Conservation (phyloP, 2,797 vertebrate species). For the Siniperca obscura region DNA sequence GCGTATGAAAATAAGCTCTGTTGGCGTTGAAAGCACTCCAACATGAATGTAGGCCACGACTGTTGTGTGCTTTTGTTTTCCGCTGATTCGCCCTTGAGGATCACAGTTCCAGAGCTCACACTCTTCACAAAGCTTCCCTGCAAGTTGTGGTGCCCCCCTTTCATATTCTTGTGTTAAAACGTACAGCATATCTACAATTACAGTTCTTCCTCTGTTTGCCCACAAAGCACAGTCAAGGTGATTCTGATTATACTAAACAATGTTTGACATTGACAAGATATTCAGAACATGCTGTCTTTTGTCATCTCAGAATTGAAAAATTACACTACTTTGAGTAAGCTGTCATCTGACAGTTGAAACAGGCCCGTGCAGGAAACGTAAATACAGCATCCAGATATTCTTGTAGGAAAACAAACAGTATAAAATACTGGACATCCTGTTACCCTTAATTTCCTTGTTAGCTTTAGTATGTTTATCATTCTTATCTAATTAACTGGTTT, state of each 20-base stretch:
- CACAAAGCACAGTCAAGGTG: conserved; percentile 75
- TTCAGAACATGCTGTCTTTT: conserved; percentile 60
- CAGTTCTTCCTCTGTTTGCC: conserved; percentile 71
- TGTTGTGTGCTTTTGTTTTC: conserved; percentile 82
- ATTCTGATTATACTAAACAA: conserved; percentile 74
- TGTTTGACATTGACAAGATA: conserved; percentile 73
- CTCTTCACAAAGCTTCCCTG: conserved; percentile 77
- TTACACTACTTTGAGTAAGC: conserved; percentile 56
- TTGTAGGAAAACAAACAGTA: conserved; percentile 23
- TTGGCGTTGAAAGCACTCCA: conserved; percentile 83
- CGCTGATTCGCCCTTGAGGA: conserved; percentile 83
- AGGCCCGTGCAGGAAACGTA: conserved; percentile 7
- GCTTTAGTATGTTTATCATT: conserved; percentile 53
- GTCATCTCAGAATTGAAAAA: conserved; percentile 57
- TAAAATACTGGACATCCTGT: conserved; percentile 52
- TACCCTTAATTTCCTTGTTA: conserved; percentile 42
- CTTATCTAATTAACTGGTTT: conserved; percentile 60
- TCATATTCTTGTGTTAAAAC: conserved; percentile 62
- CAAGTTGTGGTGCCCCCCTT: conserved; percentile 67
- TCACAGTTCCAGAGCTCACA: conserved; percentile 74
- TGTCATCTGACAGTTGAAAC: conserved; percentile 50
- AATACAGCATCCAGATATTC: conserved; percentile 26
- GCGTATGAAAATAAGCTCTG: conserved; percentile 86
- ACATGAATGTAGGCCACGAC: conserved; percentile 83
- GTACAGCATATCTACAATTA: conserved; percentile 70